Percentiles rank a stretch among this genome's conserved stretches.
phyloP scores from a whole-genome alignment of 2,113 vertebrate species.

The Equus przewalskii region DNA sequence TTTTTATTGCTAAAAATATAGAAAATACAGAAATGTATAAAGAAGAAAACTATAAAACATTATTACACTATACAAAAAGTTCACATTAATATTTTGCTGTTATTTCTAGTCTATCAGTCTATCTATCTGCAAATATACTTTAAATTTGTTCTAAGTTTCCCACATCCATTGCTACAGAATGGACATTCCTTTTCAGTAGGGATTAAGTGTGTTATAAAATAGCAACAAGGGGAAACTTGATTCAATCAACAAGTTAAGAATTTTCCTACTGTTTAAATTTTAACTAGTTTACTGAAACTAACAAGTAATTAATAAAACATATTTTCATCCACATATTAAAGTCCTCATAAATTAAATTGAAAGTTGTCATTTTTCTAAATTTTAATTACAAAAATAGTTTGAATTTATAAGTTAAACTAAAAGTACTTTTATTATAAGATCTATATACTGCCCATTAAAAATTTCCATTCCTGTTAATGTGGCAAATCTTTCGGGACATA shows the following conservation, averaged over 20 bases:
- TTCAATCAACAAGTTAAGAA: not conserved
- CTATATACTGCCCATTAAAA: not conserved
- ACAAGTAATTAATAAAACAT: conserved; percentile 12
- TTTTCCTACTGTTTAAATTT: conserved; percentile 26
- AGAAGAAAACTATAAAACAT: conserved; percentile 28
- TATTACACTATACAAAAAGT: not conserved
- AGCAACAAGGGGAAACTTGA: not conserved
- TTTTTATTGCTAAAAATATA: conserved; percentile 43
- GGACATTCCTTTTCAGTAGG: not conserved
- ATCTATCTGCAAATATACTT: not conserved
- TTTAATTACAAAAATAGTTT: conserved; percentile 32
- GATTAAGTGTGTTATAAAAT: conserved; percentile 7
- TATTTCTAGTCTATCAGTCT: not conserved
- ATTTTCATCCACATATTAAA: conserved; percentile 20
- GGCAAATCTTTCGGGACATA: not conserved
- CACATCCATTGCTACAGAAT: not conserved
- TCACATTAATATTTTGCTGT: not conserved
- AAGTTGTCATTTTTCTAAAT: not conserved
- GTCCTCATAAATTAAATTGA: not conserved
- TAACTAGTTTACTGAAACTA: not conserved
- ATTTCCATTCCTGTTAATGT: not conserved
- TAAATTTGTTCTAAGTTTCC: conserved; percentile 51
- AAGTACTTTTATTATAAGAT: not conserved
- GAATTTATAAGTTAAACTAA: not conserved
- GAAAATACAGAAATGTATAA: conserved; percentile 10